Evolutionary conservation across 2,797 vertebrate genomes (phyloP), one percentile per base, ranked within the genome.

Genomic region (Setipinna tenuifilis): DNA sequence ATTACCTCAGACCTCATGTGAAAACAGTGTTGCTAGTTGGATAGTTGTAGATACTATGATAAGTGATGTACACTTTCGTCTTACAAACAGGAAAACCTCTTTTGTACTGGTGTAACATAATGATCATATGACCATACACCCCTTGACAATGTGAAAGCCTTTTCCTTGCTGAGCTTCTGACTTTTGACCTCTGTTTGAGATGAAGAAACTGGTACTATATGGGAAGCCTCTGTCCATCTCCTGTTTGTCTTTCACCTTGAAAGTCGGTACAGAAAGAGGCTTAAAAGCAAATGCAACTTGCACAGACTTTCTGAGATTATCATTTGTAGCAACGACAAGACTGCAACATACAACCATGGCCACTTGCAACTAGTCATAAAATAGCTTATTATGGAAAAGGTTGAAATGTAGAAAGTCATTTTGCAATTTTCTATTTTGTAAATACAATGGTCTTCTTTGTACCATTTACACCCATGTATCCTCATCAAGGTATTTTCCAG

Each of bases 1-100:
- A 90, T 97, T 96, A 97, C 97, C 97, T 98, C 97, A 97, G 95
- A 94, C 89, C 94, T 95, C 94, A 92, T 88, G 92, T 94, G 93
- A 95, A 78, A 96, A 94, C 93, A 94, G 93, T 95, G 94, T 96
- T 96, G 90, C 92, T 94, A 91, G 94, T 94, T 93, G 92, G 86
- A 88, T 44, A 87, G 58, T 68, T 41, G 58, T 86, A 81, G 28
- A 87, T 83, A 86, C 82, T 85, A 87, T 59, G 62, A 46, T 54
- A 83, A n/a, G 0, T 82, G 68, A 89, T 89, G 61, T 87, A 85
- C 85, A 87, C 83, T 87, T 89, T 46, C 83, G 85, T 88, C 88
- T 87, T 89, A 84, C 90, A 86, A 86, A 93, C 91, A 93, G 92
- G 91, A 93, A 85, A 92, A 92, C 92, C 93, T 95, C 93, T 89